Base-by-base conservation (phyloP, 2,797 vertebrate species). In the Geotrypetes seraphini region DNA sequence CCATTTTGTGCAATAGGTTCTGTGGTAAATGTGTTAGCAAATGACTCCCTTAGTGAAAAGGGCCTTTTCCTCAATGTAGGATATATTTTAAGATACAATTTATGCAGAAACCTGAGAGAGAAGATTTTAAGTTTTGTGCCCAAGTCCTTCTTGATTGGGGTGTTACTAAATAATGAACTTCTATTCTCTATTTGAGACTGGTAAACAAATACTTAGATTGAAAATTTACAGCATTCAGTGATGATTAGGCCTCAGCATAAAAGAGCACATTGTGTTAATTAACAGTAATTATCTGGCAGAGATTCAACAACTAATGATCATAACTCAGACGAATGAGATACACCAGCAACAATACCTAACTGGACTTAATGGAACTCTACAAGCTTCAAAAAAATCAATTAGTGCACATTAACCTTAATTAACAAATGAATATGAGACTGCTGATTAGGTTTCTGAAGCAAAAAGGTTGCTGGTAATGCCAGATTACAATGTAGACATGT, bases 371-470 rank as follows among this genome's bases (percentile, higher is more conserved):
- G 68, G 64, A 74, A 82, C 68, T 64, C 55, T 82, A 78, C 63
- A 81, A 87, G 85, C 88, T 86, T 74, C 71, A 66, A 73, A 57
- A n/a, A 83, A 89, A 84, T 88, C 82, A 91, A 90, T 92, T 89
- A 87, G 70, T 70, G 73, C 80, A 68, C 69, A 83, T 75, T 79
- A 75, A 75, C 82, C 73, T 80, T 84, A 85, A 85, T 80, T 81
- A 79, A 79, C 81, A 81, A 81, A 84, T 77, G 78, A 71, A 84
- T 77, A 82, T 78, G 49, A 72, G 60, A 66, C 69, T n/a, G 41
- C 68, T 72, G 66, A 81, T 81, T 78, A 77, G 73, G 67, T 76
- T 73, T 70, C 55, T 1, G 31, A 70, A 67, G 50, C 57, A 71
- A 78, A 65, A 63, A 73, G 64, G 55, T 58, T 64, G 59, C 57